A percentile compares a stretch with the other conserved stretches of the same genome.
These are phyloP conservation scores for Holocentrus rufus DNA, from an alignment of 2,797 vertebrate species.

Conservation along the genomic window DNA sequence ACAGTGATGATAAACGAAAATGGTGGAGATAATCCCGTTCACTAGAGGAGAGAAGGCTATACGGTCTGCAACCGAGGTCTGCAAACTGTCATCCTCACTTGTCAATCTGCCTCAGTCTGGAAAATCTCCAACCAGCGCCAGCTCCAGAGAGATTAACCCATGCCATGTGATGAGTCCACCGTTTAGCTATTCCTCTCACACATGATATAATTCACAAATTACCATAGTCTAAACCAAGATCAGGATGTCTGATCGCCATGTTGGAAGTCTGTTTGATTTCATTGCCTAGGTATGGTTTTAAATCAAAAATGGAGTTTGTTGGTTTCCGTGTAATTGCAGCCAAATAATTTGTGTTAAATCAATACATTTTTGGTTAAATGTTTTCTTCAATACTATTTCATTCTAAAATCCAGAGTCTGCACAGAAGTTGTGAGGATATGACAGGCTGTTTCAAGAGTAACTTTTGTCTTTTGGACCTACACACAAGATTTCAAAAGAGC, in stretches of 20 bases:
- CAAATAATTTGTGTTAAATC: no score
- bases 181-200: neutral
- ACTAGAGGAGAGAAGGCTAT: conserved; percentile 29
- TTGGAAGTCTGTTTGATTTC: neutral
- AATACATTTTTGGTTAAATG: no score
- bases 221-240: conserved; percentile 15
- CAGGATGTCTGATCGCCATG: conserved; percentile 7
- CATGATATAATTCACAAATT: conserved; percentile 9
- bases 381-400: no score
- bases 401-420: no score
- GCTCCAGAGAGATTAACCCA: conserved; percentile 57
- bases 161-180: conserved; percentile 42
- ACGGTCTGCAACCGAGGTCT: conserved; percentile 29
- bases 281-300: neutral
- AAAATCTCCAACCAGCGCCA: conserved; percentile 49
- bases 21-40: conserved; percentile 60
- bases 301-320: no score
- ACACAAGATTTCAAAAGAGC: no score
- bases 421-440: no score
- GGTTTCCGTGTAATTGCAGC: no score
- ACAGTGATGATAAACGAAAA: conserved; percentile 55
- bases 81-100: conserved; percentile 44
- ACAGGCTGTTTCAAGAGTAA: no score
- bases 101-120: conserved; percentile 54
- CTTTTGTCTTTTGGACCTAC: no score